A percentile compares a stretch with the other conserved stretches of the same genome.
These are phyloP conservation scores for Neomonachus schauinslandi DNA, from an alignment of 2,113 vertebrate species.

Conservation along the genomic window DNA sequence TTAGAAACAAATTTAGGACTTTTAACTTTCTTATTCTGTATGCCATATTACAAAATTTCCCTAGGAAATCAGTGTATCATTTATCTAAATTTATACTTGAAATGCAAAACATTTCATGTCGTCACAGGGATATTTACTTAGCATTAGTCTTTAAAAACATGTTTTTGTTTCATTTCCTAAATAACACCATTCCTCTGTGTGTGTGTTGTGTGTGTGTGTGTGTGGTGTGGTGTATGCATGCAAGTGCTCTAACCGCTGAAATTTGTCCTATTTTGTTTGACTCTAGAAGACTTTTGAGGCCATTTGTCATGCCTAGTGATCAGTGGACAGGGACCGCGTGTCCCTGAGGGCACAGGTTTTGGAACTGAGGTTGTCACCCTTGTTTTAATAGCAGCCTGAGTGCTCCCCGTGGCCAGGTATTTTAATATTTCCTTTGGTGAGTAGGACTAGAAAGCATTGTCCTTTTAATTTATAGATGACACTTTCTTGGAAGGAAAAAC, in stretches of 20 bases:
- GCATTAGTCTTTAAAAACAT: background rate
- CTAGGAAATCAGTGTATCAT: background rate
- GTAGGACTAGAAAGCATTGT: constrained; percentile 5
- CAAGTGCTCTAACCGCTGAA: background rate
- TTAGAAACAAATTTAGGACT: constrained; percentile 1
- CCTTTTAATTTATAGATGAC: constrained; percentile 54
- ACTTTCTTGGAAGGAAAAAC: constrained; percentile 43
- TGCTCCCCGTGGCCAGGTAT: background rate
- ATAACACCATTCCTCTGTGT: background rate
- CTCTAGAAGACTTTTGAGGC: constrained; percentile 40
- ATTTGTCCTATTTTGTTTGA: constrained; percentile 47
- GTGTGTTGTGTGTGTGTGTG: background rate
- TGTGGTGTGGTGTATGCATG: too few relatives aligned
- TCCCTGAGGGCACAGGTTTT: background rate
- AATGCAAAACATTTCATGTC: background rate
- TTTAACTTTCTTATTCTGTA: background rate
- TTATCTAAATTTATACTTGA: background rate
- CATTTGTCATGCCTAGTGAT: background rate
- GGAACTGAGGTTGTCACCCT: background rate
- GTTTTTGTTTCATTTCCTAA: constrained; percentile 35
- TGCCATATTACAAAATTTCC: background rate
- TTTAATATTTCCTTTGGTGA: constrained; percentile 49
- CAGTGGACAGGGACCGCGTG: rapidly evolving
- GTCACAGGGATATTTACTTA: background rate
- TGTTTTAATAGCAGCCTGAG: background rate